phyloP scores from a whole-genome alignment of 2,888 invertebrate species.

The Dermolepida albohirtum region DNA sequence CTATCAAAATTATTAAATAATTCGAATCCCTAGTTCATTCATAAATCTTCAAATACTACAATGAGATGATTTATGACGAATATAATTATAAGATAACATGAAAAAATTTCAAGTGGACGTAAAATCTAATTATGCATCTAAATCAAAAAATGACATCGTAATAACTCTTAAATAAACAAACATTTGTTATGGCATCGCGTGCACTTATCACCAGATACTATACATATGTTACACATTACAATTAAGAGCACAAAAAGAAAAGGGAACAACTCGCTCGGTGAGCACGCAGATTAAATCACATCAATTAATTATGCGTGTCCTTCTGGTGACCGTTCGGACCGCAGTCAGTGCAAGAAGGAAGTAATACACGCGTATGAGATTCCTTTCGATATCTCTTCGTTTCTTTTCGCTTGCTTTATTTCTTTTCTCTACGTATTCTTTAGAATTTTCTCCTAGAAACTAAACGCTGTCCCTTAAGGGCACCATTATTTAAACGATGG shows the following conservation, averaged over 20 bases:
- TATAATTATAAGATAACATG: too few species aligned
- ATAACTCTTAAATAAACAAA: too few species aligned
- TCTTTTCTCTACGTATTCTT: slow-evolving; percentile 3
- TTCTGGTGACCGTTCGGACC: slow-evolving; percentile 10
- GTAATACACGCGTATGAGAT: neutral
- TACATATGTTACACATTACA: too few species aligned
- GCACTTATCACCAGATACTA: too few species aligned
- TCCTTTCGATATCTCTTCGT: neutral
- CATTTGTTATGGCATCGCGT: too few species aligned
- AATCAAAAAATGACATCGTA: too few species aligned
- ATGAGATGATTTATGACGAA: too few species aligned
- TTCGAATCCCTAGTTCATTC: too few species aligned
- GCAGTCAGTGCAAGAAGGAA: slow-evolving; percentile 3
- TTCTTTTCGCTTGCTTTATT: neutral
- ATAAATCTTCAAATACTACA: too few species aligned
- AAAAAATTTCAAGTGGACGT: too few species aligned
- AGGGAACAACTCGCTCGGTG: neutral
- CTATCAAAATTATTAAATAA: too few species aligned
- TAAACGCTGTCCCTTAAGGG: neutral
- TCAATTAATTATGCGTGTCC: slow-evolving; percentile 17
- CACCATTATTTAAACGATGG: slow-evolving; percentile 12
- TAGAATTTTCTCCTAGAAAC: slow-evolving; percentile 1
- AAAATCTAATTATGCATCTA: too few species aligned
- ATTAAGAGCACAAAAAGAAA: neutral
- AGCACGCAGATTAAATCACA: slow-evolving; percentile 14